Conservation (phyloP, 2,888 invertebrate species). For the Dexiosoma caninum region DNA sequence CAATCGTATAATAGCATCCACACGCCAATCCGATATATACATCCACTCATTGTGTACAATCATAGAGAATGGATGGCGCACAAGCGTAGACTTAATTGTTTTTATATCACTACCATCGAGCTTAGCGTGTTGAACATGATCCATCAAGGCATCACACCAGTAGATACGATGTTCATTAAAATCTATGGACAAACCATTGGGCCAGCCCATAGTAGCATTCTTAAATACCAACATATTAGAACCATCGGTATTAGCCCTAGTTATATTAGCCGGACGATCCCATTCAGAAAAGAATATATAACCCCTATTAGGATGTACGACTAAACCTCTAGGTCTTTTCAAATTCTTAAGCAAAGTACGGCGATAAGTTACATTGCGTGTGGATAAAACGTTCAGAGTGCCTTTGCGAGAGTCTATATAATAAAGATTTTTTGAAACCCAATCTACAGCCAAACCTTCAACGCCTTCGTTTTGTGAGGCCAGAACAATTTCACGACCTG, state of each 20-base stretch:
- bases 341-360: constrained; percentile 90
- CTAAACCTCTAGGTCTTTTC: constrained; percentile 96
- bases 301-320: constrained; percentile 96
- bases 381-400: constrained; percentile 93
- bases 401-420: constrained; percentile 97
- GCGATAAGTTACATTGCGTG: constrained; percentile 89
- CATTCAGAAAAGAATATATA: constrained; percentile 97
- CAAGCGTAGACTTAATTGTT: constrained; percentile 91
- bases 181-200: constrained; percentile 97
- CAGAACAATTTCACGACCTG: constrained; percentile 90
- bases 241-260: constrained; percentile 94
- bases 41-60: constrained; percentile 93
- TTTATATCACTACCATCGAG: constrained; percentile 94
- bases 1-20: constrained; percentile 94
- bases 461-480: constrained; percentile 98
- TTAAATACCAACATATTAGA: constrained; percentile 90
- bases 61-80: constrained; percentile 93
- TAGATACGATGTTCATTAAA: constrained; percentile 91
- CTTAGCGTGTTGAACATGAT: constrained; percentile 96
- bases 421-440: constrained; percentile 96
- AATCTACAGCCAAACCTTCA: constrained; percentile 96
- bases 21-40: constrained; percentile 98
- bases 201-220: constrained; percentile 96
- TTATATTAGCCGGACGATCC: constrained; percentile 97
- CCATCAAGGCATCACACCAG: constrained; percentile 97